A percentile compares a stretch with the other conserved stretches of the same genome.
Evolutionary conservation across 2,113 vertebrate genomes (phyloP).

Genomic region (Uropsilus gracilis): DNA sequence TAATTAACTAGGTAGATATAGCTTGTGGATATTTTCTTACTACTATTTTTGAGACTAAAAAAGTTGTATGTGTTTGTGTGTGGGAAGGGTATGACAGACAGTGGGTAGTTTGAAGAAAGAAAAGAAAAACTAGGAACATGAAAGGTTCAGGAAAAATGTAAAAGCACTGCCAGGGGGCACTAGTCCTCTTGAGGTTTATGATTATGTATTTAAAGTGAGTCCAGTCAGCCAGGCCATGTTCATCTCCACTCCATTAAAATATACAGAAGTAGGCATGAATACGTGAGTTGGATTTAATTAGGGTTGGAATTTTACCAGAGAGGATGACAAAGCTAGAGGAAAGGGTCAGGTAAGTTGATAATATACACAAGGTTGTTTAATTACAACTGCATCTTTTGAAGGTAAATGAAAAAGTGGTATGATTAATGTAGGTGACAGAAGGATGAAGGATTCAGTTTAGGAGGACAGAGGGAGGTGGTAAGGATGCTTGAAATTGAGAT

Average conservation of each 20-base stretch:
- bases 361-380: neutral
- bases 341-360: neutral
- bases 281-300: neutral
- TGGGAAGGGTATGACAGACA: neutral
- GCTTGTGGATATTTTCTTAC: neutral
- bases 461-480: neutral
- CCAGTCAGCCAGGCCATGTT: neutral
- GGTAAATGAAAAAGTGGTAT: neutral
- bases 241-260: slow-evolving; percentile 25
- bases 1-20: neutral
- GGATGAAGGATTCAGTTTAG: neutral
- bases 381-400: neutral
- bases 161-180: neutral
- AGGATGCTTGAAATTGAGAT: neutral
- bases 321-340: neutral
- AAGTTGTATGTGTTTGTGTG: neutral
- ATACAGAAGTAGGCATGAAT: neutral
- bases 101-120: neutral
- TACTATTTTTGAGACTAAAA: slow-evolving; percentile 33
- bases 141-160: neutral
- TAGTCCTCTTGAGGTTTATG: neutral
- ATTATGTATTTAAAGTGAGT: slow-evolving; percentile 40
- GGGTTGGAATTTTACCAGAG: neutral
- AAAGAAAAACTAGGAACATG: neutral
- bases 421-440: neutral